Percentiles rank a stretch among this genome's conserved stretches.
Evolutionary conservation across 2,888 invertebrate genomes (phyloP).

Genomic region (Rotaria socialis): DNA sequence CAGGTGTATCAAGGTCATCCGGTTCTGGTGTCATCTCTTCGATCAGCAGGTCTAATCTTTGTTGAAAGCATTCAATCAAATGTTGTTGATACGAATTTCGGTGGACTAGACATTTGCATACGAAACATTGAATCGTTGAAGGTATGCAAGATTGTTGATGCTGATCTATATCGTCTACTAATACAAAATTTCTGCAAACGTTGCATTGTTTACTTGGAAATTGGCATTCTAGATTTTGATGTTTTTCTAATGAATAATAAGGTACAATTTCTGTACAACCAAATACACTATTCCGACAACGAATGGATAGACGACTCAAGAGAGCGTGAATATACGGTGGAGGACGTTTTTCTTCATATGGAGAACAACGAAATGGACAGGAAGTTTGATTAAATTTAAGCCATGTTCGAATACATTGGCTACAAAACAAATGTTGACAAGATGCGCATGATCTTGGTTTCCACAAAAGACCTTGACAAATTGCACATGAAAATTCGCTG

Average conservation of each 20-base stretch:
- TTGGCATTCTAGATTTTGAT: not conserved
- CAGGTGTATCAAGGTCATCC: too few relatives aligned
- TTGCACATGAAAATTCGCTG: not conserved
- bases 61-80: not conserved
- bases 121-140: not conserved
- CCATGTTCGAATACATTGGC: not conserved
- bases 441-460: not conserved
- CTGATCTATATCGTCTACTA: not conserved
- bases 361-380: not conserved
- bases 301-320: not conserved
- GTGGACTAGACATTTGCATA: not conserved
- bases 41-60: not conserved
- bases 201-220: not conserved
- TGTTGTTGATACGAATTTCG: not conserved
- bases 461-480: conserved; percentile 11
- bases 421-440: conserved; percentile 19
- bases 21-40: not conserved
- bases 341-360: conserved; percentile 6
- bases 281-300: not conserved
- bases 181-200: not conserved
- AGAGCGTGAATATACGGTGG: conserved; percentile 3
- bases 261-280: not conserved
- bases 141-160: not conserved
- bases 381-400: not conserved
- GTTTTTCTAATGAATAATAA: not conserved